A percentile compares a stretch with the other conserved stretches of the same genome.
These are phyloP conservation scores for Pseudococcus longispinus DNA, from an alignment of 2,888 invertebrate species.

Conservation along the genomic window DNA sequence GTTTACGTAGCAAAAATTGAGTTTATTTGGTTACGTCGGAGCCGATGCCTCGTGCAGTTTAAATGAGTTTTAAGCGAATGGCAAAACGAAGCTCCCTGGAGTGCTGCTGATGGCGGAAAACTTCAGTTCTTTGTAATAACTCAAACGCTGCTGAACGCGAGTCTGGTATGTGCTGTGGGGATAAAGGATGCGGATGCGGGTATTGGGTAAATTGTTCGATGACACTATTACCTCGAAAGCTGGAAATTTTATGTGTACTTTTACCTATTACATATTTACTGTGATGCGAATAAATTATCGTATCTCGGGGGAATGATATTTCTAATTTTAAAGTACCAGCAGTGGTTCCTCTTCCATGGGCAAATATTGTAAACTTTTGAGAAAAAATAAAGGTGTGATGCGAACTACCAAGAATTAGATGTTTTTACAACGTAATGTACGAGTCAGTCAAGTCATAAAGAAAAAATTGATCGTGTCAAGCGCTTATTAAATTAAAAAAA, in stretches of 20 bases:
- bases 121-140: constrained; percentile 12
- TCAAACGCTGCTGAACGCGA: neutral
- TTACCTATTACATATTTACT: neutral
- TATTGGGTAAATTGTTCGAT: neutral
- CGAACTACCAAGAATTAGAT: too few species aligned
- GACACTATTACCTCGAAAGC: constrained; percentile 7
- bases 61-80: constrained; percentile 26
- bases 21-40: constrained; percentile 30
- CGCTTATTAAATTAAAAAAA: neutral
- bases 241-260: neutral
- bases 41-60: neutral
- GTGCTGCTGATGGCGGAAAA: constrained; percentile 15
- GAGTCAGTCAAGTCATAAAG: neutral
- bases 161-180: neutral
- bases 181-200: neutral
- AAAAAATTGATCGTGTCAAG: neutral
- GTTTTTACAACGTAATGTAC: neutral
- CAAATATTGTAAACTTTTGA: neutral
- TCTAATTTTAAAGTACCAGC: neutral
- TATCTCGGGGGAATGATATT: neutral
- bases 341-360: neutral
- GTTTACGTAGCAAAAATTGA: neutral
- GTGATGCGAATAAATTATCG: constrained; percentile 17
- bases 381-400: too few species aligned
- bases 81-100: constrained; percentile 11